Base-by-base conservation (phyloP, 2,888 invertebrate species). In the Phania funesta region DNA sequence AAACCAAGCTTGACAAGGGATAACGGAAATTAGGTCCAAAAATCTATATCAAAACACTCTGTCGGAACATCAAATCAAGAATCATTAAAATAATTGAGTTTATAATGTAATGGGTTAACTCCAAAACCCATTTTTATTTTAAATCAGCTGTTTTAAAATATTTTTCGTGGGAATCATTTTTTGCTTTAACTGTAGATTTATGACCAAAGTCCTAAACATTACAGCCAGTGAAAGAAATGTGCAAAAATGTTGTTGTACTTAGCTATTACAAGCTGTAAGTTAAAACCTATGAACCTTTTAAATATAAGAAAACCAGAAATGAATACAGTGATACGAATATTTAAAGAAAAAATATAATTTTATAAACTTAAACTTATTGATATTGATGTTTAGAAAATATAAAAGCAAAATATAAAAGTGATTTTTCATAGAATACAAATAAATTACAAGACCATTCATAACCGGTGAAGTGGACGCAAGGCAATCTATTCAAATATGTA, bases 361-460 rank as follows among this genome's bases (percentile, higher is more conserved):
- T 7, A 44, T 44, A 8, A 18, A 44, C 20, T 8, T 44, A 54
- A 62, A 62, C 7, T 58, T 16, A n/a, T 18, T 8, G 11, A 18
- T 38, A 38, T 13, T 41, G 9, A 38, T 26, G n/a, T 58, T 26
- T n/a, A n/a, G 13, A 60, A 44, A 68, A 64, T n/a, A 50, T 62
- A 26, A 56, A 71, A 73, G 71, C 58, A 52, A 60, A 64, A 32
- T 41, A 67, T 32, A 56, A 52, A 35, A 9, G 67, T 58, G 67
- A 48, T 46, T 52, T 70, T 48, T 4, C 9, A 26, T 46, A 13
- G 22, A 50, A 26, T 50, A 26, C 24, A 38, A 68, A 13, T 38
- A 56, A 65, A 71, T 44, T 50, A 67, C 22, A 76, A 20, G 70
- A 60, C 75, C 73, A 80, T 80, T 67, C 60, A 80, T 52, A 79